Percentiles rank a stretch among this genome's conserved stretches.
These are phyloP conservation scores for Electrona antarctica DNA, from an alignment of 2,113 vertebrate genomes.

Conservation along the genomic window DNA sequence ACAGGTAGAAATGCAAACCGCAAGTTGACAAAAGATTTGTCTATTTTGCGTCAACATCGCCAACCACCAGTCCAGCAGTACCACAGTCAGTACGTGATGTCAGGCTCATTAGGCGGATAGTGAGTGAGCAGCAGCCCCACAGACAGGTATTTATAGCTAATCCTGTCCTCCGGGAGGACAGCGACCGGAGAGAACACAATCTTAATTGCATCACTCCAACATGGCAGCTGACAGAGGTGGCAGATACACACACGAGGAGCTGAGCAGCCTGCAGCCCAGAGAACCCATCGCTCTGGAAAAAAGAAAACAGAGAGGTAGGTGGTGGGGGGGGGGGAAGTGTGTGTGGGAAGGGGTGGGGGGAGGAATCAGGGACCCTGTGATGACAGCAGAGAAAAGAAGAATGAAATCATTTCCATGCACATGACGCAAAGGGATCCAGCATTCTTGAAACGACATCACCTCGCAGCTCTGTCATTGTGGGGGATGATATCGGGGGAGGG, in stretches of 20 bases:
- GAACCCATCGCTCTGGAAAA: conserved; percentile 52
- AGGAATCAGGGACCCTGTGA: no score
- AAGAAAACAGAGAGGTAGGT: conserved; percentile 32
- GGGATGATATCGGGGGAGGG: conserved; percentile 17
- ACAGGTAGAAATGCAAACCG: no score
- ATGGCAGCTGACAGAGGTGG: conserved; percentile 55
- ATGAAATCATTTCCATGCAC: conserved; percentile 49
- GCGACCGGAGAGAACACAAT: conserved; percentile 49
- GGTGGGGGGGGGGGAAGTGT: conserved; percentile 11
- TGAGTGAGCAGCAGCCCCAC: conserved; percentile 15
- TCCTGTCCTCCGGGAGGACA: conserved; percentile 48
- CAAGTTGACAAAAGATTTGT: no score
- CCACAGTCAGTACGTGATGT: conserved; percentile 12
- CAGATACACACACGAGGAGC: no score
- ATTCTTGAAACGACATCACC: conserved; percentile 51
- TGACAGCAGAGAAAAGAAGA: conserved; percentile 5
- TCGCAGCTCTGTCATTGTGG: conserved; percentile 51
- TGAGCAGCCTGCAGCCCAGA: conserved; percentile 57
- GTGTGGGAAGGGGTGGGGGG: no score
- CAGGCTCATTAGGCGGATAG: conserved; percentile 52
- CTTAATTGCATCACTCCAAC: conserved; percentile 70
- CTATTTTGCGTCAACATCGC: no score
- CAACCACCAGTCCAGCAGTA: background rate
- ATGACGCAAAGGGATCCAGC: conserved; percentile 42
- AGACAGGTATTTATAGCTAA: conserved; percentile 63